Evolutionary conservation across 2,888 invertebrate species (phyloP).

Genomic region (Cartodere bifasciata): DNA sequence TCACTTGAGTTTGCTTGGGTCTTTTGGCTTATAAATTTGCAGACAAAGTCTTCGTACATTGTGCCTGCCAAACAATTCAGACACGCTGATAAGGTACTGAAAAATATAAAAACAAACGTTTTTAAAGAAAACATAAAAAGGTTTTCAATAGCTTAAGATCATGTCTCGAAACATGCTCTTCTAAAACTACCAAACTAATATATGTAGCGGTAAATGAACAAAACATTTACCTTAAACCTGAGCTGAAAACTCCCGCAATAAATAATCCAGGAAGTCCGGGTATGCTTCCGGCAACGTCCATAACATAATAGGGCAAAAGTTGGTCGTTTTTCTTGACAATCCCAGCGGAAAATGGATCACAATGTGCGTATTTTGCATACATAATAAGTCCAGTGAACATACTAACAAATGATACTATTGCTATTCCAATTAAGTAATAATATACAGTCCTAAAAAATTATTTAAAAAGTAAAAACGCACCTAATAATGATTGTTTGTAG

Average conservation of each 20-base stretch:
- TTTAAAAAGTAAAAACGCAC: too few species aligned
- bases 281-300: slow-evolving; percentile 30
- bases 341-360: slow-evolving; percentile 49
- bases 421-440: slow-evolving; percentile 18
- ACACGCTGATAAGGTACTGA: slow-evolving; percentile 46
- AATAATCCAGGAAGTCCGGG: slow-evolving; percentile 38
- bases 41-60: slow-evolving; percentile 48
- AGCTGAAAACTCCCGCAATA: slow-evolving; percentile 38
- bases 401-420: slow-evolving; percentile 40
- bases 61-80: slow-evolving; percentile 49
- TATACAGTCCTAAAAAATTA: slow-evolving; percentile 27
- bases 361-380: slow-evolving; percentile 50
- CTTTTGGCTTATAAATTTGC: slow-evolving; percentile 38
- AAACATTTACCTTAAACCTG: slow-evolving; percentile 21
- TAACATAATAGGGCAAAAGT: slow-evolving; percentile 18
- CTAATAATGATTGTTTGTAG: too few species aligned
- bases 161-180: too few species aligned
- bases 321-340: slow-evolving; percentile 14
- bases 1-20: slow-evolving; percentile 40
- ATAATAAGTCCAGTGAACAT: slow-evolving; percentile 47
- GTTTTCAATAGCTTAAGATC: too few species aligned
- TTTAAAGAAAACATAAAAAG: too few species aligned
- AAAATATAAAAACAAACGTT: too few species aligned
- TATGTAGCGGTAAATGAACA: neutral
- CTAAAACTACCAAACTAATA: neutral